Evolutionary conservation across 1,140 invertebrate genomes (phyloP), one percentile per base, ranked within the genome.

Genomic region (Rhynchophorus ferrugineus): DNA sequence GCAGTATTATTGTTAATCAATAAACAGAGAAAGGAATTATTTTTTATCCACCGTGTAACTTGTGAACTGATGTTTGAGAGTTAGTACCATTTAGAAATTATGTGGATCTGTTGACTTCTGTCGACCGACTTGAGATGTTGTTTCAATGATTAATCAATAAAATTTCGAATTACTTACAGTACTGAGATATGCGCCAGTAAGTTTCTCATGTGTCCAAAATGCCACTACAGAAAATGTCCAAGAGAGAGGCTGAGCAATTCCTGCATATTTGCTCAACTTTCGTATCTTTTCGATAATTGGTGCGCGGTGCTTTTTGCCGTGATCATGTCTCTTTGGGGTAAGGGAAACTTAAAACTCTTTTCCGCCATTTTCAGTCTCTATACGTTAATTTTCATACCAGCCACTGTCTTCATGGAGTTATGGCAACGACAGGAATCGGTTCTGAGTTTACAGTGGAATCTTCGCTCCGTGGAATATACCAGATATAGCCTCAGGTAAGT

Each of bases 241-340:
- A 34, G 41, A 43, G 46, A 37, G 16, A 38, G 20, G 1, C 14
- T 62, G 3, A 54, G 41, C 3, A 41, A 50, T 33, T 53, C 39
- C 13, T 63, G 59, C 35, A 33, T 81, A 16, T 83, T 91, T 65
- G 80, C 90, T 11, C 76, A 79, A 61, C 71, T 91, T 8, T 90
- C 89, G 0, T 93, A 95, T 65, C 73, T 98, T 21, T 94, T 98
- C 67, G 95, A 98, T 64, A 98, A 98, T 74, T 78, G 82, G 8
- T 85, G 83, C 9, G 96, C 92, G 0, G 83, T 98, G 1, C 79
- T 89, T 61, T 98, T 97, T 72, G 87, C 95, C 19, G 80, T 91
- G 29, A 88, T 97, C 61, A 97, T 98, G 90, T 92, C 92, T 22
- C 81, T 99, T 65, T 98, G 92, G 91, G 87, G 89, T 79, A 76